Conservation (phyloP, 2,888 invertebrate species). For the Hydriomena furcata region DNA sequence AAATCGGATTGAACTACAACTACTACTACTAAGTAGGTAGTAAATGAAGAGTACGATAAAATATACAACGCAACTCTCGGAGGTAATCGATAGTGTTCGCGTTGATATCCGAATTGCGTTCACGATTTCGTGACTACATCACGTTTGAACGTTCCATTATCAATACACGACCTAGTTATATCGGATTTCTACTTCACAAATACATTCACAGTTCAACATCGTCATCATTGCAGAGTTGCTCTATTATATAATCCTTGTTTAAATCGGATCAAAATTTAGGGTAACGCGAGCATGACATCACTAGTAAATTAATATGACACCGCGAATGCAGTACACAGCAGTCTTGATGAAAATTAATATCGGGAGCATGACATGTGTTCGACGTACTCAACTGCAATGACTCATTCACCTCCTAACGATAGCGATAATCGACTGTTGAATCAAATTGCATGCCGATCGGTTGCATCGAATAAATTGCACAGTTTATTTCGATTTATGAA, state of each 20-base stretch:
- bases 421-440: constrained; percentile 54
- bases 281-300: constrained; percentile 46
- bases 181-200: constrained; percentile 52
- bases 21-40: too few relatives aligned
- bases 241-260: constrained; percentile 6
- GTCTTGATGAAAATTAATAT: constrained; percentile 48
- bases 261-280: constrained; percentile 32
- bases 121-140: constrained; percentile 57
- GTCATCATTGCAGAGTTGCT: constrained; percentile 8
- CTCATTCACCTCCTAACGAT: constrained; percentile 52
- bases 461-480: constrained; percentile 66
- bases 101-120: constrained; percentile 49
- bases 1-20: too few relatives aligned
- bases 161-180: constrained; percentile 53
- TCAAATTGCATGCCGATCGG: constrained; percentile 67
- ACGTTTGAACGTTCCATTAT: constrained; percentile 59
- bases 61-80: constrained; percentile 23
- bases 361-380: constrained; percentile 49
- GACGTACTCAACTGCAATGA: constrained; percentile 47
- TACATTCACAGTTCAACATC: constrained; percentile 44
- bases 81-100: constrained; percentile 36
- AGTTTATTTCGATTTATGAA: constrained; percentile 66
- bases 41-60: too few relatives aligned
- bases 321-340: constrained; percentile 30
- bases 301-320: constrained; percentile 42